phyloP scores from a whole-genome alignment of 2,113 vertebrate species.

The Euleptes europaea region DNA sequence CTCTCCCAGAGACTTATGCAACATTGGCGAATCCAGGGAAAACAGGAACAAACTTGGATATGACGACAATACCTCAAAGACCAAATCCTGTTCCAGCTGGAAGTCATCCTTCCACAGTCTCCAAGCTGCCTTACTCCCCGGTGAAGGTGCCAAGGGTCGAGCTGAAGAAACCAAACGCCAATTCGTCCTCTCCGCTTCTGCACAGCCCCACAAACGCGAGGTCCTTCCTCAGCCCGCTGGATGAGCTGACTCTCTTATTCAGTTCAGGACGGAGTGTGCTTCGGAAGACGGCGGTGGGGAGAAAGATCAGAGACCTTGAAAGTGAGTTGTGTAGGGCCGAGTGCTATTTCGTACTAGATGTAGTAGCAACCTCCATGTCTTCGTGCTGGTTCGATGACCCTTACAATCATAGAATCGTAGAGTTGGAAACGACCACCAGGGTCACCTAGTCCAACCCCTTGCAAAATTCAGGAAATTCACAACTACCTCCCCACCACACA shows the following conservation, averaged over 20 bases:
- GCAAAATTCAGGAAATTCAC: too few relatives aligned
- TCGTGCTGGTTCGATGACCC: too few relatives aligned
- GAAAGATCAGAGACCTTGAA: constrained; percentile 88
- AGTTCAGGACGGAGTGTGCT: constrained; percentile 90
- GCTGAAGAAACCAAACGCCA: constrained; percentile 80
- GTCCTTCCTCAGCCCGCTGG: constrained; percentile 90
- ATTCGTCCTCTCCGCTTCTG: constrained; percentile 80
- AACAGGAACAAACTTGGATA: constrained; percentile 73
- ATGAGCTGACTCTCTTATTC: constrained; percentile 93
- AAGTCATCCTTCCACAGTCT: constrained; percentile 70
- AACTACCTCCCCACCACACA: too few relatives aligned
- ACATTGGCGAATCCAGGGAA: constrained; percentile 74
- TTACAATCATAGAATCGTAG: too few relatives aligned
- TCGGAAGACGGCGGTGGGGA: constrained; percentile 87
- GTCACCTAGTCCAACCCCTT: too few relatives aligned
- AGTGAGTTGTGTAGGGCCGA: constrained; percentile 63
- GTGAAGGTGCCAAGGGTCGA: constrained; percentile 81
- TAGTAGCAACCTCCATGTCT: too few relatives aligned
- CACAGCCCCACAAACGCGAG: constrained; percentile 86
- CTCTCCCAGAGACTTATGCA: constrained; percentile 81
- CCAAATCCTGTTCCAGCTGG: constrained; percentile 72
- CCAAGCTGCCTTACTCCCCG: constrained; percentile 79
- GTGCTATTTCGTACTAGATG: too few relatives aligned
- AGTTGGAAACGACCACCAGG: too few relatives aligned
- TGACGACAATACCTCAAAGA: constrained; percentile 72